Evolutionary conservation across 1,140 invertebrate species (phyloP), one percentile per base, ranked within the genome.

Genomic region (Drosophila azteca): DNA sequence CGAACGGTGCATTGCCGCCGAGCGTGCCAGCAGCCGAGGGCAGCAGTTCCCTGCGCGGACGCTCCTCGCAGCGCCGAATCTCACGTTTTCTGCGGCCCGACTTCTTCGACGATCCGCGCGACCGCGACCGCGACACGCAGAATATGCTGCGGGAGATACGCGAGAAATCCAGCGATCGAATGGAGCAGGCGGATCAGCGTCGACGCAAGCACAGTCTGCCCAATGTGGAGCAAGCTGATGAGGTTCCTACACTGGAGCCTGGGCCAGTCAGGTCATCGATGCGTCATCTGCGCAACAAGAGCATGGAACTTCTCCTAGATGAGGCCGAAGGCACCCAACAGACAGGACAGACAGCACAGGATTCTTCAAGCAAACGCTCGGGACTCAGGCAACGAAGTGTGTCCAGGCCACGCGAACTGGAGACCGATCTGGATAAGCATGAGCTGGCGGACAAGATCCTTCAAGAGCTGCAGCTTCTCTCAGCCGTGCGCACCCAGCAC

Each of bases 11-110:
- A 35, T 9, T 50, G 13, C 24, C 73, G 17, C 45, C 26, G 35
- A 39, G 11, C 17, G 48, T 74, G 48, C 15, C 61, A 6, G 49
- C 64, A 20, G 35, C 48, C 13, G 75, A 79, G 9, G 77, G 90
- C 71, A 74, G 82, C 54, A 83, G 83, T 35, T 89, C 77, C 35
- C 53, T 93, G 45, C 91, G 92, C 53, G 92, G 92, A 51, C 92
- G 92, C 63, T 92, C 92, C 17, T 79, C 92, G 26, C 93, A 93
- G 64, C 93, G 94, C 26, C 92, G 94, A 61, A 94, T 95, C 44
- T 96, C 95, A 11, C 92, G 95, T 65, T 96, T 96, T 88, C 90
- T 96, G 53, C 92, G 96, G 9, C 95, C 96, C 0, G 96, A 96
- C 84, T 96, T 96, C 82, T 96, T 95, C 76, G 96, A 96, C 55